Conservation (phyloP, 2,888 invertebrate species). For the Serripes groenlandicus region DNA sequence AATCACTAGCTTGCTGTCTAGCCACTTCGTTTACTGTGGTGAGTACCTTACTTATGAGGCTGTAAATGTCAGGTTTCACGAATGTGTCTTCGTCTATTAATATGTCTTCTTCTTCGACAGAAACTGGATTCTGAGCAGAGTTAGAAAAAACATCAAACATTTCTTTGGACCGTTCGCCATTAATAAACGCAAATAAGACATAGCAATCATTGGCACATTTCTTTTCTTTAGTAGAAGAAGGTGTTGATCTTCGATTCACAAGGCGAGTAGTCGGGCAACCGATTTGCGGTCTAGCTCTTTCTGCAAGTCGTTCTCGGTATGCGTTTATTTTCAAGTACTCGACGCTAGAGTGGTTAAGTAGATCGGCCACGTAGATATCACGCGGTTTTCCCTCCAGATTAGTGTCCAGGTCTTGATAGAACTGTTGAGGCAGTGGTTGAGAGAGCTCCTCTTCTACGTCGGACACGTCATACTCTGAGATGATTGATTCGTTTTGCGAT, state of each 20-base stretch:
- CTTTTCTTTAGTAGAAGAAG: neutral
- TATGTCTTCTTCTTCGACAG: neutral
- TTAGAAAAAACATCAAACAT: neutral
- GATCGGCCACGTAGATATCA: neutral
- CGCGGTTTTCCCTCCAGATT: neutral
- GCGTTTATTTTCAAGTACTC: neutral
- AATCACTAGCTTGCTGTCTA: neutral
- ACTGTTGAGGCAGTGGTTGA: no score
- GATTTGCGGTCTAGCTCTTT: neutral
- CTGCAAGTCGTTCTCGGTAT: neutral
- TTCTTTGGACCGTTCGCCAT: neutral
- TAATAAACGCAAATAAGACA: neutral
- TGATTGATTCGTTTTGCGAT: no score
- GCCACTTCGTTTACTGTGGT: neutral
- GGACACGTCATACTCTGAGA: no score
- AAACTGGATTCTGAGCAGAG: neutral
- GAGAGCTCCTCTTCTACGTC: no score
- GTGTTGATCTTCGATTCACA: neutral
- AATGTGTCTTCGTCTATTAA: neutral
- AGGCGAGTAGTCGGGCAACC: neutral
- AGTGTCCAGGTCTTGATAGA: neutral
- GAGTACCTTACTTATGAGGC: neutral
- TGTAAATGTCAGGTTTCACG: neutral
- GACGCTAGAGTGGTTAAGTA: neutral
- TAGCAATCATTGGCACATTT: conserved; percentile 13